Percentiles rank a stretch among this genome's conserved stretches.
Conservation (phyloP, 2,113 vertebrate genomes). For the Chloroceryle aenea region DNA sequence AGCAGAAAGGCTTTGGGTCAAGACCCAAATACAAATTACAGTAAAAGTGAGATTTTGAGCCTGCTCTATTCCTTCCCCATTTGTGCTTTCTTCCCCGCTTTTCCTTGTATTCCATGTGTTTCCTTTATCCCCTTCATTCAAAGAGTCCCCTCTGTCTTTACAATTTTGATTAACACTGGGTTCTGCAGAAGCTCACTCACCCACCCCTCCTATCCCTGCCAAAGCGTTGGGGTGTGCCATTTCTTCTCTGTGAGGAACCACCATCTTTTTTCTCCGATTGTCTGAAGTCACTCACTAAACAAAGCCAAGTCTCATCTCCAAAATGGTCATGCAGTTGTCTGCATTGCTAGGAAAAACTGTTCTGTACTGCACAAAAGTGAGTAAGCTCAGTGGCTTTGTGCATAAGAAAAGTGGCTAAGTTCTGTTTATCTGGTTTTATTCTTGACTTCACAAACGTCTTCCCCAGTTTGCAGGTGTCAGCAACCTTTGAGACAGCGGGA, state of each 20-base stretch:
- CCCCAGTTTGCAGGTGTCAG: background rate
- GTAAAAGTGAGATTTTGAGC: background rate
- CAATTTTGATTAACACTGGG: background rate
- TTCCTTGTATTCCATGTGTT: background rate
- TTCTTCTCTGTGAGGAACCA: background rate
- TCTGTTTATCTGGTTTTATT: background rate
- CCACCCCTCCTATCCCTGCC: background rate
- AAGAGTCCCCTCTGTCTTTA: background rate
- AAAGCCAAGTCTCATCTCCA: background rate
- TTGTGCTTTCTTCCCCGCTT: background rate
- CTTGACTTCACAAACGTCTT: background rate
- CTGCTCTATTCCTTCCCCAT: background rate
- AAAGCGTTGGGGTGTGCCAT: background rate
- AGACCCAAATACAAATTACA: background rate
- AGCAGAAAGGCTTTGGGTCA: background rate
- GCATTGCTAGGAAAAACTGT: background rate
- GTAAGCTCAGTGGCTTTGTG: background rate
- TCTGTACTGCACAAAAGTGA: background rate
- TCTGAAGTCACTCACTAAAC: background rate
- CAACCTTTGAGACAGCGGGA: background rate
- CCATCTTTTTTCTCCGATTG: background rate
- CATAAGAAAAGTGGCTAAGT: background rate
- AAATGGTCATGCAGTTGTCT: accelerated
- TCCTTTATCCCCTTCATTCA: background rate
- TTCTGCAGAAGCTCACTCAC: background rate